A percentile compares a stretch with the other conserved stretches of the same genome.
These are phyloP conservation scores for Julus scandinavius DNA, from an alignment of 2,888 invertebrate species.

Conservation along the genomic window DNA sequence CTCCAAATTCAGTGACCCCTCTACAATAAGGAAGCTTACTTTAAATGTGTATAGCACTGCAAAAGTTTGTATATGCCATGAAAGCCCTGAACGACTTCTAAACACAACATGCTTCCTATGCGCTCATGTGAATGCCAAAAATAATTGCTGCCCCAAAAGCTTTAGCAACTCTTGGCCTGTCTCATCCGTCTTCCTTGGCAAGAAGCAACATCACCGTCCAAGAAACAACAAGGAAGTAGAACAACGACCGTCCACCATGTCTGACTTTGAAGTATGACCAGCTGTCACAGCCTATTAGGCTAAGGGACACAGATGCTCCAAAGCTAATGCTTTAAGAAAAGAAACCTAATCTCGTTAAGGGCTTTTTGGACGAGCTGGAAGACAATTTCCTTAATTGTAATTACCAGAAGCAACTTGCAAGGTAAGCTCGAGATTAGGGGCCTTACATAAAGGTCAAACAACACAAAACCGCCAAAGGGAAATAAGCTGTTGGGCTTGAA, in stretches of 20 bases:
- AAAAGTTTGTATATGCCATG: neutral
- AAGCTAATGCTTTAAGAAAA: conserved; percentile 14
- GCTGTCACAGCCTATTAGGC: conserved; percentile 21
- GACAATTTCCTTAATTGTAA: conserved; percentile 27
- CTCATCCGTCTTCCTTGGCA: conserved; percentile 15
- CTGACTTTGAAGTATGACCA: conserved; percentile 33
- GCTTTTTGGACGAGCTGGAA: conserved; percentile 14
- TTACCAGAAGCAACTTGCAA: conserved; percentile 9
- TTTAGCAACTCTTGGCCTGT: neutral
- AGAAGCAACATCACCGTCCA: neutral
- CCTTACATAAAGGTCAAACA: conserved; percentile 9
- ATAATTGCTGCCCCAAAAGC: conserved; percentile 21
- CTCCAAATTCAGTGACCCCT: neutral
- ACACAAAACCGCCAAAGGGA: neutral
- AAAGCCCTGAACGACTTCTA: neutral
- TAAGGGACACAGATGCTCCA: neutral
- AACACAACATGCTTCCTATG: conserved; percentile 7
- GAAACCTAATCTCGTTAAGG: conserved; percentile 27
- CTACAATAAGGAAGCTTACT: neutral
- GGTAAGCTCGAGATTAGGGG: conserved; percentile 14
- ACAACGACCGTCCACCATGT: conserved; percentile 11
- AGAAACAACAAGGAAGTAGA: neutral
- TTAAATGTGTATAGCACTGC: neutral
- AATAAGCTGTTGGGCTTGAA: neutral
- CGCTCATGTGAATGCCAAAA: neutral